phyloP scores from a whole-genome alignment of 2,113 vertebrate species.

The Erpornis zantholeuca region DNA sequence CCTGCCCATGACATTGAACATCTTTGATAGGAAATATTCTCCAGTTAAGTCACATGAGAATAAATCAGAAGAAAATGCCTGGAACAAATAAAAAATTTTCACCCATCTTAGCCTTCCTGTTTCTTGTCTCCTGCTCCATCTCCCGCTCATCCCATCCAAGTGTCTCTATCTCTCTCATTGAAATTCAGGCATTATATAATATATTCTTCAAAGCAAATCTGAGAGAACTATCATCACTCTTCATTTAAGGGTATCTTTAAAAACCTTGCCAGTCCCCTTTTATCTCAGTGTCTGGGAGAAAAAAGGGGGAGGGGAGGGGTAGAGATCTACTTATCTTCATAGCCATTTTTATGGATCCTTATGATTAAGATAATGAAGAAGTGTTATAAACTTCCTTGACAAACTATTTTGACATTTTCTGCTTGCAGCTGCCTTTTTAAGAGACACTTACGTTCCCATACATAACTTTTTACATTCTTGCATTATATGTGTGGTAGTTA shows the following conservation, averaged over 20 bases:
- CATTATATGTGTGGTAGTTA: neutral
- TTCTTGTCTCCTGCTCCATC: neutral
- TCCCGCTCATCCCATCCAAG: fast-evolving
- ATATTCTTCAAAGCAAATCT: neutral
- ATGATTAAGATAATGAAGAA: neutral
- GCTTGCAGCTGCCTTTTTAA: neutral
- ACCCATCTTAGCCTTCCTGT: neutral
- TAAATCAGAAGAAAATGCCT: neutral
- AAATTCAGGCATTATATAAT: neutral
- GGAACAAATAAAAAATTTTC: neutral
- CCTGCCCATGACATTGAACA: neutral
- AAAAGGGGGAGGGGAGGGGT: neutral
- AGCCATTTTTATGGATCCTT: neutral
- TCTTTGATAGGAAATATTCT: neutral
- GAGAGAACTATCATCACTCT: neutral
- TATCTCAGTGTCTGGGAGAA: neutral
- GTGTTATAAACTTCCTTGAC: constrained; percentile 1
- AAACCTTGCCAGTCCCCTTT: neutral
- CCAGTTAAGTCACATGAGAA: neutral
- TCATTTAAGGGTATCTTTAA: neutral
- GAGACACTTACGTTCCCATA: neutral
- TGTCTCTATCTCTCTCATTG: neutral
- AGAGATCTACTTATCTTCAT: neutral
- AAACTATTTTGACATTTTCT: constrained; percentile 19
- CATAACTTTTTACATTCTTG: neutral